Evolutionary conservation across 1,140 invertebrate genomes (phyloP), one percentile per base, ranked within the genome.

Genomic region (Drosophila navojoa): DNA sequence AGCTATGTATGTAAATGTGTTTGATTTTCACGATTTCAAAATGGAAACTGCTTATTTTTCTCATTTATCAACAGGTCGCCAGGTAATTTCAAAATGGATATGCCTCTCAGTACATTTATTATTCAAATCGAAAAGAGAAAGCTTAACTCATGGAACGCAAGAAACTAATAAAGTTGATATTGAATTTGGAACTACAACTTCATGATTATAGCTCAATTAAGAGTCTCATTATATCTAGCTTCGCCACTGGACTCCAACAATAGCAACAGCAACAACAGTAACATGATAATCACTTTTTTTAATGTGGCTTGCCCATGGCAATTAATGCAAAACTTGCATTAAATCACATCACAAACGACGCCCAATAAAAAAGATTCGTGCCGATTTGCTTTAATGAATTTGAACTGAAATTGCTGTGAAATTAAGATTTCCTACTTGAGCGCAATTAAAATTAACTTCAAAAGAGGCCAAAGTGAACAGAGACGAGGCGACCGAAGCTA

Each of bases 341-440:
- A 76, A 86, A 78, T 78, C 78, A 70, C 49, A 71, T 53, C 53
- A 66, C 54, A 53, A 72, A 25, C 19, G 54, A 50, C 49, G 35
- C 42, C 42, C 49, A 22, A 42, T 45, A 50, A 50, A 54, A 29
- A 29, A 76, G 58, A 80, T 59, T 81, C 67, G 60, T 62, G 68
- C 63, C 70, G 75, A 81, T 81, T 72, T 81, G 52, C 63, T 79
- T 70, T 77, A 71, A 53, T 72, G 53, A 70, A 66, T 82, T 69
- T 80, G 62, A 71, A 72, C 67, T 59, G 60, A 78, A 87, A 86
- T 73, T 80, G 82, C 76, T 79, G 66, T 64, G 82, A 82, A 86
- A 86, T 86, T 89, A 79, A 86, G 82, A 86, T 86, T 89, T 86
- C 82, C 82, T 86, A 73, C 84, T 86, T 87, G 75, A 86, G 66